phyloP scores from a whole-genome alignment of 2,797 vertebrate species.

The Notoglanidium macrostoma region DNA sequence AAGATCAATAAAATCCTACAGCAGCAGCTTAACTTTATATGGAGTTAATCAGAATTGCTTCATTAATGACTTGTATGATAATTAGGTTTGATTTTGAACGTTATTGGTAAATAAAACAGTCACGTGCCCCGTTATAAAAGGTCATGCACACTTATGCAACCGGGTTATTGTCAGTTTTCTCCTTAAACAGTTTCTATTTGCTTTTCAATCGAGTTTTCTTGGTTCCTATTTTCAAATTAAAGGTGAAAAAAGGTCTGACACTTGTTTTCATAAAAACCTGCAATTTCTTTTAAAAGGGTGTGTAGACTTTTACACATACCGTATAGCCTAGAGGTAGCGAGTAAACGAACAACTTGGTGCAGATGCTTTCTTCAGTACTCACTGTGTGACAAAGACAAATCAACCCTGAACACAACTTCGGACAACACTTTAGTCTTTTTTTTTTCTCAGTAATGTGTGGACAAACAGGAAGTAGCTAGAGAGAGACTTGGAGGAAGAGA shows the following conservation, averaged over 20 bases:
- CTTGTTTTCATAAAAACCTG: background rate
- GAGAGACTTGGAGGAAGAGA: conserved; percentile 62
- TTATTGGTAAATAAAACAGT: background rate
- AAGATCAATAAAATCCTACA: background rate
- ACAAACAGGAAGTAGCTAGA: conserved; percentile 64
- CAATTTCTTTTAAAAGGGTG: background rate
- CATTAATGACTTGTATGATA: too few relatives aligned
- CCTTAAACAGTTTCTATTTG: background rate
- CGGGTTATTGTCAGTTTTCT: background rate
- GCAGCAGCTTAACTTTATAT: background rate
- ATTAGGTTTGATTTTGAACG: background rate
- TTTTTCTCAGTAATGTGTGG: conserved; percentile 66
- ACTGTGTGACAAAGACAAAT: conserved; percentile 4
- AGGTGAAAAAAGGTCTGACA: background rate
- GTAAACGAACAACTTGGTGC: background rate
- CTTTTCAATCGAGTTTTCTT: background rate
- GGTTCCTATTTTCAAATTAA: background rate
- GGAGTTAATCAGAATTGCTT: background rate
- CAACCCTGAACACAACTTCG: conserved; percentile 25
- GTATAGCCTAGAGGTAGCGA: background rate
- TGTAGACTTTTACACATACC: background rate
- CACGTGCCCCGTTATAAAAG: background rate
- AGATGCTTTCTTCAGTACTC: too few relatives aligned
- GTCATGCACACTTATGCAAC: background rate
- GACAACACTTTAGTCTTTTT: background rate